Conservation (phyloP, 2,797 vertebrate species). For the Tamandua tetradactyla region DNA sequence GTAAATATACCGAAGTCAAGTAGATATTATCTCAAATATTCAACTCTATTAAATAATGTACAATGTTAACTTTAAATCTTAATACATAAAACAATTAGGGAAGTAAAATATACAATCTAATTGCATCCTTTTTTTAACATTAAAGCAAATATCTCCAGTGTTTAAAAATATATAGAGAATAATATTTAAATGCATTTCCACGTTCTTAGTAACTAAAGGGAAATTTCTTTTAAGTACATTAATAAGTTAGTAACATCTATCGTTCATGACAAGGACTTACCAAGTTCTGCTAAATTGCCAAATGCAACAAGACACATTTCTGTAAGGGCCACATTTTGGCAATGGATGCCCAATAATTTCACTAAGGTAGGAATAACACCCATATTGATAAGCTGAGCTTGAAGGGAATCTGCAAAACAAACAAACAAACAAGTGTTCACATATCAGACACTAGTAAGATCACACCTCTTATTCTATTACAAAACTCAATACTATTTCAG, state of each 20-base stretch:
- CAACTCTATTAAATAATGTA: neutral
- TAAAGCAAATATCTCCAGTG: neutral
- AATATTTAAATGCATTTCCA: neutral
- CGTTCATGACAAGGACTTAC: slow-evolving; percentile 85
- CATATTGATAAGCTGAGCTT: slow-evolving; percentile 98
- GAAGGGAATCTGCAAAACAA: slow-evolving; percentile 92
- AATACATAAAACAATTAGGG: neutral
- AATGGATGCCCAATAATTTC: slow-evolving; percentile 95
- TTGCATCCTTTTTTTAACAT: neutral
- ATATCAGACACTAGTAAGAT: slow-evolving; percentile 18
- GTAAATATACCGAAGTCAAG: slow-evolving; percentile 21
- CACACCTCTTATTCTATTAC: slow-evolving; percentile 10
- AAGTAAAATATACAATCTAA: slow-evolving; percentile 39
- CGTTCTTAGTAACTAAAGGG: neutral
- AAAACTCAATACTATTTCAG: slow-evolving; percentile 32
- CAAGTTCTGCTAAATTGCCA: slow-evolving; percentile 98
- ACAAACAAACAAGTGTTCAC: slow-evolving; percentile 56
- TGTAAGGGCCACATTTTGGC: slow-evolving; percentile 95
- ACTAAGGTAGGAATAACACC: slow-evolving; percentile 98
- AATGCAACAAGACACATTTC: slow-evolving; percentile 99
- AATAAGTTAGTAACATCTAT: slow-evolving; percentile 9
- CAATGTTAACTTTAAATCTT: slow-evolving; percentile 15
- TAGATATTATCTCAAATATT: slow-evolving; percentile 21
- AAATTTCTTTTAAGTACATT: neutral
- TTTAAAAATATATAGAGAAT: neutral